Base-by-base conservation (phyloP, 2,888 invertebrate species). In the Anodontia alba region DNA sequence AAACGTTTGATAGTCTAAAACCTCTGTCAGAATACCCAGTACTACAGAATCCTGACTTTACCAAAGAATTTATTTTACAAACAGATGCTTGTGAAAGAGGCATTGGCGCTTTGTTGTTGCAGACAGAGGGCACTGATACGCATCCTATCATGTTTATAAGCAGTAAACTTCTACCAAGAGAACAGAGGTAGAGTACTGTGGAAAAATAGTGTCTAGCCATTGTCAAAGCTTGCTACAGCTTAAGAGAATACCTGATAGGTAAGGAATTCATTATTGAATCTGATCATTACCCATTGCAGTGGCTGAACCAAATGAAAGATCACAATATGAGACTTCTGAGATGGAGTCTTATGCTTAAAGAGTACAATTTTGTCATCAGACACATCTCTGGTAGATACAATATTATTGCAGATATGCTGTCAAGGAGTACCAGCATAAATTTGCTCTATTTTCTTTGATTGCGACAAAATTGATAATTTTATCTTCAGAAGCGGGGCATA, bases 261-360 rank as follows among this genome's bases (percentile, higher is more conserved):
- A 62, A 43, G n/a, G 72, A 73, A 51, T 80, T 83, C 43, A 23
- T 66, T 26, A 51, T 79, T 26, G 79, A 79, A 46, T 68, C 79
- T 20, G 79, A 79, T 29, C 74, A 79, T 54, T 51, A 31, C 29
- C 79, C 79, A 1, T 38, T 74, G 23, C 57, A 57, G 38, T 79
- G 79, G 79, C 43, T 75, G 23, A 26, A 74, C 1, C 51, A 51
- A 66, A 70, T 70, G 46, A 75, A 71, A 51, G 43, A 70, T 23
- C 31, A 36, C 36, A 78, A 73, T 51, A 73, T 67, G 57, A 49
- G 78, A 31, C 67, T 78, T 3, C 67, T 79, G 12, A 43, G 71
- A n/a, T 70, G 70, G 70, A 70, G 70, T 20, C 29, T 70, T 3
- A 46, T 70, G 49, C 70, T 70, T 12, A 43, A 70, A 46, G 70